These are phyloP conservation scores for Pterocles burchelli DNA, from an alignment of 2,113 vertebrate genomes.

Conservation along the genomic window DNA sequence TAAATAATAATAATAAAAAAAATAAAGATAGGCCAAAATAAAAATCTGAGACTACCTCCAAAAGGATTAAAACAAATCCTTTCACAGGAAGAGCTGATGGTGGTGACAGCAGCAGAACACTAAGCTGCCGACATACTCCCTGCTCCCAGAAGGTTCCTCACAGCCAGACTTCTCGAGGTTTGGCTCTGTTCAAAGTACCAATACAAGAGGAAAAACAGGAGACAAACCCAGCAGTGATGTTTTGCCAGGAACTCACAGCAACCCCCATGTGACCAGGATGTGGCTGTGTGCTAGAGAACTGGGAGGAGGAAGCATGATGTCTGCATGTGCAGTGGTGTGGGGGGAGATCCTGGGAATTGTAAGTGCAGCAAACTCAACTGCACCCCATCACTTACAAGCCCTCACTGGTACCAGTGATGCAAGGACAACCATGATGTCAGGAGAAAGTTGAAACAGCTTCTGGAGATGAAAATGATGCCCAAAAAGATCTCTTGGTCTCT, in stretches of 20 bases:
- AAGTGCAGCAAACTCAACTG: not conserved
- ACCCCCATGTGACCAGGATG: accelerated
- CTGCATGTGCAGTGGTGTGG: not conserved
- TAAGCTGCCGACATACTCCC: not conserved
- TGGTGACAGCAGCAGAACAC: not conserved
- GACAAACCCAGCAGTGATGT: not conserved
- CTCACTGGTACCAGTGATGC: not conserved
- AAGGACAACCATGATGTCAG: not conserved
- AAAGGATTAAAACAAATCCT: not conserved
- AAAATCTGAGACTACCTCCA: not conserved
- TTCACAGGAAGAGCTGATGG: not conserved
- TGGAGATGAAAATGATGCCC: not conserved
- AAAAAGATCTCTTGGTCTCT: not conserved
- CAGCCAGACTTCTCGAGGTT: not conserved
- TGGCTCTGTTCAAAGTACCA: not conserved
- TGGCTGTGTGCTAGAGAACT: not conserved
- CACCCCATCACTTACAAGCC: not conserved
- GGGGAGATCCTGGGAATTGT: not conserved
- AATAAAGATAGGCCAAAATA: not conserved
- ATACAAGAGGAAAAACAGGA: not conserved
- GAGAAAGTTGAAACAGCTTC: not conserved
- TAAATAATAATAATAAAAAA: no score
- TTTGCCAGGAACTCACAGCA: not conserved
- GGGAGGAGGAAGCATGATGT: not conserved
- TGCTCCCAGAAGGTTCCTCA: not conserved